Percentiles rank a stretch among this genome's conserved stretches.
Evolutionary conservation across 2,797 vertebrate genomes (phyloP).

Genomic region (Labeo calbasu): DNA sequence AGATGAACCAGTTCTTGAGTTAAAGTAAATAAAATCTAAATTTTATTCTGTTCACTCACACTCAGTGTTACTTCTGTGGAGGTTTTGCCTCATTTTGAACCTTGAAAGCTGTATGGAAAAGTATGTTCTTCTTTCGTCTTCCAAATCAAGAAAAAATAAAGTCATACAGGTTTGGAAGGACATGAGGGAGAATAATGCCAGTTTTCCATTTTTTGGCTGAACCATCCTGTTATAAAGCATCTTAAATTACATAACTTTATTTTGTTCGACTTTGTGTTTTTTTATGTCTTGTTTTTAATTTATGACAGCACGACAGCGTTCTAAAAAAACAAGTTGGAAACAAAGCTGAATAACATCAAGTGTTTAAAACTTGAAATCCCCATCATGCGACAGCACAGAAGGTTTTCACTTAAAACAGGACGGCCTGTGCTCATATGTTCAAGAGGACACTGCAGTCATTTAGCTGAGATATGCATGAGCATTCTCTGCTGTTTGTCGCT

Average conservation of each 20-base stretch:
- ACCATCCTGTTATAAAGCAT: neutral
- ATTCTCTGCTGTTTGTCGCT: constrained; percentile 48
- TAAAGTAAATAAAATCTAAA: neutral
- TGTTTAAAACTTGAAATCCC: constrained; percentile 18
- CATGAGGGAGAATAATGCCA: neutral
- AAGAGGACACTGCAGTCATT: constrained; percentile 40
- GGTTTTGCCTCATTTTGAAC: neutral
- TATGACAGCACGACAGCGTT: neutral
- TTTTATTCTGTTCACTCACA: neutral
- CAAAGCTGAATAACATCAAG: constrained; percentile 25
- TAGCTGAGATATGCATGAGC: constrained; percentile 47
- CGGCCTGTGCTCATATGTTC: constrained; percentile 4
- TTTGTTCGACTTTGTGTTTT: neutral
- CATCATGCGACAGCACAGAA: constrained; percentile 14
- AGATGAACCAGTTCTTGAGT: neutral
- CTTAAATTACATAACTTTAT: neutral
- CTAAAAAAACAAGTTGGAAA: neutral
- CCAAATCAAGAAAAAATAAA: neutral
- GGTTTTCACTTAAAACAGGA: constrained; percentile 37
- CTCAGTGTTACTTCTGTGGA: neutral
- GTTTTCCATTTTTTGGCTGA: neutral
- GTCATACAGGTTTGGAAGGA: neutral
- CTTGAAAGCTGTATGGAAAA: neutral
- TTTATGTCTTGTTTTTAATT: constrained; percentile 10
- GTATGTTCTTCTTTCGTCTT: neutral